Conservation (phyloP, 2,113 vertebrate species). For the Serinus canaria region DNA sequence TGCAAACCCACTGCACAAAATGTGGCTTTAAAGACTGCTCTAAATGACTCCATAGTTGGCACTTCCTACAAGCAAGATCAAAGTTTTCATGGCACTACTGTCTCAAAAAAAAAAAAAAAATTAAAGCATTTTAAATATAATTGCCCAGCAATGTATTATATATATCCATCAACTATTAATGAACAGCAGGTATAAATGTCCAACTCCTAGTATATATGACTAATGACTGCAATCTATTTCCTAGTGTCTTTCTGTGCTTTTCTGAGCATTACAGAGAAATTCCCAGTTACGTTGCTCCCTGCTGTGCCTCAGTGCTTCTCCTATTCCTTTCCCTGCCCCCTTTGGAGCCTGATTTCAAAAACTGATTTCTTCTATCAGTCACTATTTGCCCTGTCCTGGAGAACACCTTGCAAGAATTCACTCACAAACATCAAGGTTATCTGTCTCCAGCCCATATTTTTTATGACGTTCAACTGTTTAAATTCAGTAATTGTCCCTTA, state of each 20-base stretch:
- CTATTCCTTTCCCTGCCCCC: accelerated
- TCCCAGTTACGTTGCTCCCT: neutral
- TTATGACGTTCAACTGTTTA: neutral
- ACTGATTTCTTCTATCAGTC: neutral
- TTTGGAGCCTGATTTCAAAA: neutral
- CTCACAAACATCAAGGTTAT: neutral
- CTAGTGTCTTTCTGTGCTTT: neutral
- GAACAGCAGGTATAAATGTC: conserved; percentile 43
- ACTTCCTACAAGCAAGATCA: neutral
- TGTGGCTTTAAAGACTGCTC: neutral
- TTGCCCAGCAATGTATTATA: neutral
- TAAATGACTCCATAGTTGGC: neutral
- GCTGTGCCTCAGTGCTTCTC: neutral
- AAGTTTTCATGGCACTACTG: neutral
- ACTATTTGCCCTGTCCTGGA: neutral
- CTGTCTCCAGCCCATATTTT: neutral
- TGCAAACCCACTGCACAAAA: neutral
- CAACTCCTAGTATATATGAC: neutral
- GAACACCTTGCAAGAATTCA: accelerated
- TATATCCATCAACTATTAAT: conserved; percentile 36
- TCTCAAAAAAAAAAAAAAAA: neutral
- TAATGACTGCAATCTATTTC: conserved; percentile 41
- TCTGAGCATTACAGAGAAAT: neutral
- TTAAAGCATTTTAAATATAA: neutral
- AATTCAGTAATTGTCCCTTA: neutral